A percentile compares a stretch with the other conserved stretches of the same genome.
These are phyloP conservation scores for Andrena trimmerana DNA, from an alignment of 2,888 invertebrate species.

Conservation along the genomic window DNA sequence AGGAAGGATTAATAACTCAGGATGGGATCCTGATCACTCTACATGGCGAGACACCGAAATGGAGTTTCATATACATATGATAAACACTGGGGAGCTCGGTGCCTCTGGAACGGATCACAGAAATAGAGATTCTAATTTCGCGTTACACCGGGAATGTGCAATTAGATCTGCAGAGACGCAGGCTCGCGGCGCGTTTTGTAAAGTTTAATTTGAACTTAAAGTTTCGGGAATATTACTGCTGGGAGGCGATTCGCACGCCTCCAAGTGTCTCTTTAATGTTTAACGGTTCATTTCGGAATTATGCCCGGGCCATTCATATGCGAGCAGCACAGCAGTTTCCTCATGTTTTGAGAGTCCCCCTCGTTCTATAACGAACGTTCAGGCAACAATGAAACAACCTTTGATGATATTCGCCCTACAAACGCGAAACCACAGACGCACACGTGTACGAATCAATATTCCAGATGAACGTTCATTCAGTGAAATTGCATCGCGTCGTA, in stretches of 20 bases:
- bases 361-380: slow-evolving; percentile 5
- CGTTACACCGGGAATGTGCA: slow-evolving; percentile 4
- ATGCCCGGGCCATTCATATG: slow-evolving; percentile 34
- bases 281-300: slow-evolving; percentile 49
- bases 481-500: background rate
- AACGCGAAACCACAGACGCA: no score
- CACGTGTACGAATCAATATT: background rate
- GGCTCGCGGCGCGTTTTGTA: slow-evolving; percentile 13
- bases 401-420: slow-evolving; percentile 1
- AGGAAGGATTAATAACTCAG: slow-evolving; percentile 15
- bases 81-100: background rate
- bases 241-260: slow-evolving; percentile 25
- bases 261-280: slow-evolving; percentile 46
- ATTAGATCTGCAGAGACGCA: slow-evolving; percentile 16
- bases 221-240: slow-evolving; percentile 28
- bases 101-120: background rate
- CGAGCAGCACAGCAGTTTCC: slow-evolving; percentile 14
- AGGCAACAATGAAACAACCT: background rate
- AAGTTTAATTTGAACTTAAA: slow-evolving; percentile 52
- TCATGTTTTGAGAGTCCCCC: slow-evolving; percentile 9
- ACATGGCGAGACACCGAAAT: background rate
- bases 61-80: background rate
- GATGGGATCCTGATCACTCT: background rate
- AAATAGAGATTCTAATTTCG: slow-evolving; percentile 20
- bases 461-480: background rate